Evolutionary conservation across 2,888 invertebrate species (phyloP).

Genomic region (Hartigia nigra): DNA sequence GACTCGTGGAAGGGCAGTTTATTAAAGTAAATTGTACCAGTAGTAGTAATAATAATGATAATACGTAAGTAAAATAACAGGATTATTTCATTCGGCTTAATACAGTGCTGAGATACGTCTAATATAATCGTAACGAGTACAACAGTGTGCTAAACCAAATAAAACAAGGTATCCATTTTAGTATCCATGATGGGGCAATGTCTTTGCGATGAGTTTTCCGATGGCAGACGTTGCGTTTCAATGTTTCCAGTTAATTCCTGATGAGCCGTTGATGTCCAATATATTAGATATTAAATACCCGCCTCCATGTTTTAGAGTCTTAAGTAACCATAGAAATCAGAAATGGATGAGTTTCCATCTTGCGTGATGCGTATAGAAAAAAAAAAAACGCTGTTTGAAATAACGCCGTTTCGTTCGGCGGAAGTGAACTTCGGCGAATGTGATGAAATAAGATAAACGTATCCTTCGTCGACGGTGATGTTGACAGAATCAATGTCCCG

Average conservation of each 20-base stretch:
- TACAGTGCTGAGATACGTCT: constrained; percentile 41
- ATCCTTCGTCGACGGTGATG: constrained; percentile 35
- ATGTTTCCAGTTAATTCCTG: neutral
- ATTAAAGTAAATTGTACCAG: constrained; percentile 53
- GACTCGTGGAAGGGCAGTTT: constrained; percentile 46
- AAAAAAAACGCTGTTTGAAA: neutral
- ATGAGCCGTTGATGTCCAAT: neutral
- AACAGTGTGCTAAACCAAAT: constrained; percentile 44
- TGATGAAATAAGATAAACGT: constrained; percentile 26
- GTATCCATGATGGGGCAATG: neutral
- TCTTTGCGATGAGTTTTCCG: neutral
- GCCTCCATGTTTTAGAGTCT: neutral
- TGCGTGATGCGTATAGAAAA: neutral
- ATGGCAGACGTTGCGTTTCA: neutral
- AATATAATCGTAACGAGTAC: constrained; percentile 26
- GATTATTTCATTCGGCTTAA: constrained; percentile 44
- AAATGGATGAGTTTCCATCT: neutral
- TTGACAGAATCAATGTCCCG: neutral
- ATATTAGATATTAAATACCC: neutral
- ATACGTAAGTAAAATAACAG: constrained; percentile 48
- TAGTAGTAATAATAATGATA: constrained; percentile 5
- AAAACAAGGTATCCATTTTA: neutral
- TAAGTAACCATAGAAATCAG: neutral
- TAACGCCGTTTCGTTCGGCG: neutral
- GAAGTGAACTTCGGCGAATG: constrained; percentile 32